Percentiles rank a stretch among this genome's conserved stretches.
Evolutionary conservation across 2,113 vertebrate species (phyloP).

Genomic region (Oenanthe melanoleuca): DNA sequence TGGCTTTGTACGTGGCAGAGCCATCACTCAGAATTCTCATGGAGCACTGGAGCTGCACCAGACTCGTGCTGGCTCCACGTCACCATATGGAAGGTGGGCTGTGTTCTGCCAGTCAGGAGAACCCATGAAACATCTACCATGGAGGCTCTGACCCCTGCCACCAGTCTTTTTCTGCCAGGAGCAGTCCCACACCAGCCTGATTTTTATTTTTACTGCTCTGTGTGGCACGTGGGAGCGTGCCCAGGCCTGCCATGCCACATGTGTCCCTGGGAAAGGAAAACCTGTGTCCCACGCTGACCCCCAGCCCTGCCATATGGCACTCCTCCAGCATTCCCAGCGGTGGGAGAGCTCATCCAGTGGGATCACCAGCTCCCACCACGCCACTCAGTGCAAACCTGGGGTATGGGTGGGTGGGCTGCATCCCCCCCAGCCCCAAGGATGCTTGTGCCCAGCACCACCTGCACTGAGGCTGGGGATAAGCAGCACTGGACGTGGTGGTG

Average conservation of each 20-base stretch:
- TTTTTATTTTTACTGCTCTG: neutral
- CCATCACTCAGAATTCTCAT: neutral
- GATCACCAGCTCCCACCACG: neutral
- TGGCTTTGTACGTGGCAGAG: neutral
- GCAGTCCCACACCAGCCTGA: neutral
- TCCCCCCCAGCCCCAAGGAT: neutral
- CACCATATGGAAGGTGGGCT: neutral
- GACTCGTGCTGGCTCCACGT: fast-evolving
- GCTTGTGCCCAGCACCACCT: neutral
- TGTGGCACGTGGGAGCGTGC: neutral
- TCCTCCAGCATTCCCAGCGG: neutral
- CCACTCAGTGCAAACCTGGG: neutral
- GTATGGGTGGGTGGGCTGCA: neutral
- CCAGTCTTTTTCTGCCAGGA: fast-evolving
- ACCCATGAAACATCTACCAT: fast-evolving
- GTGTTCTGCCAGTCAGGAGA: neutral
- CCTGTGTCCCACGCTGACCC: neutral
- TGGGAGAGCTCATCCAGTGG: neutral
- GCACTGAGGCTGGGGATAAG: neutral
- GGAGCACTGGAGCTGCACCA: neutral
- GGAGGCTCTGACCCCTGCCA: neutral
- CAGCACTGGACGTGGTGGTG: neutral
- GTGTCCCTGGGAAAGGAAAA: neutral
- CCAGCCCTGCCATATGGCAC: neutral
- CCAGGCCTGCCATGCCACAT: neutral